Conservation (phyloP, 2,888 invertebrate genomes). For the Meghimatium bilineatum region DNA sequence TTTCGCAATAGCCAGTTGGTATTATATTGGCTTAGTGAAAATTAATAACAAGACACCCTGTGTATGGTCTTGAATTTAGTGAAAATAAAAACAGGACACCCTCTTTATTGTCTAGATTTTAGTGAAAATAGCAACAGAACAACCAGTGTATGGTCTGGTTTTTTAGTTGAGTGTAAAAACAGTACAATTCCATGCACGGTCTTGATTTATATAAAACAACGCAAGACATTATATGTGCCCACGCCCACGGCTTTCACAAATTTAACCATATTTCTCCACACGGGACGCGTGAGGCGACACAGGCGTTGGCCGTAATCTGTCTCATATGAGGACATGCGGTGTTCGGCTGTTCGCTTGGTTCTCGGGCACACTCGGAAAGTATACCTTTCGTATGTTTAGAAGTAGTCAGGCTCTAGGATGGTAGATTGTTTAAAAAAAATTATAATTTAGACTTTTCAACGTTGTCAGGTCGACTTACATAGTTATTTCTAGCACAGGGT, state of each 20-base stretch:
- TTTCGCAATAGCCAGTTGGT: no score
- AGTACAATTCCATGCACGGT: no score
- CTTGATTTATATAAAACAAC: no score
- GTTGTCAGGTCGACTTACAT: background rate
- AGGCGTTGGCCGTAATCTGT: slow-evolving; percentile 3
- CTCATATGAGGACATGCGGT: background rate
- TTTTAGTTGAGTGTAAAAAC: no score
- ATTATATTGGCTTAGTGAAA: no score
- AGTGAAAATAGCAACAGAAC: no score
- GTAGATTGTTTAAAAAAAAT: background rate
- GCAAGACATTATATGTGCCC: no score
- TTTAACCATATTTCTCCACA: background rate
- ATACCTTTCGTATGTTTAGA: background rate
- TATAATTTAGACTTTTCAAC: background rate
- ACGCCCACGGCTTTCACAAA: background rate
- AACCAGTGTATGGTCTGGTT: no score
- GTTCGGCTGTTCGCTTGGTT: background rate
- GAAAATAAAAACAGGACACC: background rate
- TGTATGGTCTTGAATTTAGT: no score
- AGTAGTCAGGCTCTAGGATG: background rate
- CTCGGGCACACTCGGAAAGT: background rate
- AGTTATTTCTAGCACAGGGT: background rate
- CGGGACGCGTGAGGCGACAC: slow-evolving; percentile 15
- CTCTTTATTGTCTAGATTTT: no score
- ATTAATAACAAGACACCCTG: no score